Evolutionary conservation across 1,140 invertebrate genomes (phyloP), one percentile per base, ranked within the genome.

Genomic region (Helicoverpa armigera): DNA sequence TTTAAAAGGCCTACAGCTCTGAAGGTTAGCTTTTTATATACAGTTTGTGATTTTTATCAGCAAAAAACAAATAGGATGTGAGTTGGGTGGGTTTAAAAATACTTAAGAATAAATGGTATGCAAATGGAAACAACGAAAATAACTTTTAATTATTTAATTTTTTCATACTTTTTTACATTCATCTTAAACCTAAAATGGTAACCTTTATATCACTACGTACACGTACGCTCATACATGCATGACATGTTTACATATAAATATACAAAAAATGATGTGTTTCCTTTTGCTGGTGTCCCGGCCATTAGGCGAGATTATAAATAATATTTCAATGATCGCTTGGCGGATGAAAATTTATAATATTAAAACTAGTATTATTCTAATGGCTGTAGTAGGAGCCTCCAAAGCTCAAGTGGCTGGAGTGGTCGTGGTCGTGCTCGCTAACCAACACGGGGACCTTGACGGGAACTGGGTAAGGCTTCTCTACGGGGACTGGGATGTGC

Each of bases 381-480:
- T 95, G 94, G 90, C 95, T 90, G 92, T 95, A 94, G 90, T 94
- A 94, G 82, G 91, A 91, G 84, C 93, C 92, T 85, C 95, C 92
- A 78, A 88, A 79, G 80, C 87, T 90, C 82, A 85, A 83, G 79
- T 91, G 83, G 81, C 83, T 65, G 65, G 80, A 63, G 77, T 78
- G 83, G 79, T 86, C 81, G 82, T 86, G 60, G 53, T 88, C 84
- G 86, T 92, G 86, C n/a, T 89, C 91, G 75, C 56, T 74, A 51
- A 92, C 82, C 69, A 90, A 87, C 2, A 95, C 94, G 48, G 94
- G 95, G 74, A 96, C 95, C 85, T 96, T 96, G 18, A 96, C 96
- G 82, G 96, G 93, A 4, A 96, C 96, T 67, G 96, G 96, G 89
- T 96, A 96, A 88, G 95, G 88, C 95, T 67, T 67, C 63, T 67